A percentile compares a stretch with the other conserved stretches of the same genome.
These are phyloP conservation scores for Sinopyrophorus schimmeli DNA, from an alignment of 2,888 invertebrate genomes.

Conservation along the genomic window DNA sequence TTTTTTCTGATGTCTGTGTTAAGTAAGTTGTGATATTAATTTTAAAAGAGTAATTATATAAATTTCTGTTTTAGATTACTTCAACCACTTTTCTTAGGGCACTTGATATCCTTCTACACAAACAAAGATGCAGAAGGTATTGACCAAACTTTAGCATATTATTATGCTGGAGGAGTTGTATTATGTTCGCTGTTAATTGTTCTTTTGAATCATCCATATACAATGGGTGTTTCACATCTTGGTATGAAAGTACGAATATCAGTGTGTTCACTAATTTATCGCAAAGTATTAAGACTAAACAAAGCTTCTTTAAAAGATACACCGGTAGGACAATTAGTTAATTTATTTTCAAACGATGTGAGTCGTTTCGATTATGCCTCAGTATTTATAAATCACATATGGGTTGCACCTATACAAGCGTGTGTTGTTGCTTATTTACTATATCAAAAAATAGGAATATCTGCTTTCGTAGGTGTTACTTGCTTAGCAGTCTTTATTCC, in stretches of 20 bases:
- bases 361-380: slow-evolving; percentile 81
- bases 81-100: slow-evolving; percentile 3
- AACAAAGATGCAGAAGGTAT: not conserved
- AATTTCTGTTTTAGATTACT: not conserved
- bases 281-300: slow-evolving; percentile 71
- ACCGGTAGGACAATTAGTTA: slow-evolving; percentile 64
- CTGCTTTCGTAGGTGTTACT: slow-evolving; percentile 60
- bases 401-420: slow-evolving; percentile 79
- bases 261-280: slow-evolving; percentile 79
- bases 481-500: slow-evolving; percentile 57
- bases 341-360: slow-evolving; percentile 31
- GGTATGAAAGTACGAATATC: slow-evolving; percentile 84
- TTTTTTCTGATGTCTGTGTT: slow-evolving; percentile 41
- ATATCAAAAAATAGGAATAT: slow-evolving; percentile 60
- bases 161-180: slow-evolving; percentile 60
- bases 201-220: slow-evolving; percentile 72
- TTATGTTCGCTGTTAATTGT: slow-evolving; percentile 71
- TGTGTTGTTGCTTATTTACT: slow-evolving; percentile 71
- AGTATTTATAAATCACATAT: slow-evolving; percentile 78
- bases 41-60: too few species aligned
- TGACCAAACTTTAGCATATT: not conserved
- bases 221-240: slow-evolving; percentile 78
- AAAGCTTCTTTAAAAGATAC: slow-evolving; percentile 84
- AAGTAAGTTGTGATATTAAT: too few species aligned
- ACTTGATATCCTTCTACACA: not conserved